Conservation (phyloP, 2,888 invertebrate genomes). For the Notodonta ziczac region DNA sequence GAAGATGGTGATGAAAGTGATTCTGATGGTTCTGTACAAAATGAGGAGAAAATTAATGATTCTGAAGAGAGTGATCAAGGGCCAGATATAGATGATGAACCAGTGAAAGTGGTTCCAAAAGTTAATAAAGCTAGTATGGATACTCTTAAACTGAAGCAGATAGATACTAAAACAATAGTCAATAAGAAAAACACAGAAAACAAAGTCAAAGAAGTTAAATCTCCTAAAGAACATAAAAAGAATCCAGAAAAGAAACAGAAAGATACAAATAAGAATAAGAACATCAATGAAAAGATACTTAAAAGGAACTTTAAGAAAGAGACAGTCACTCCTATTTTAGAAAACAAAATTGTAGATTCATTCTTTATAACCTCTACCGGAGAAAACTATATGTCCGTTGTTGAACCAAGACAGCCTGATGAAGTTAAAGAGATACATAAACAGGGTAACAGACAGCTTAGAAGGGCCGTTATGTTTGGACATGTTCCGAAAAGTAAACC, state of each 20-base stretch:
- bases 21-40: background rate
- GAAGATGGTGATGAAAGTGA: slow-evolving; percentile 23
- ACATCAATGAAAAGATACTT: slow-evolving; percentile 67
- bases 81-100: slow-evolving; percentile 6
- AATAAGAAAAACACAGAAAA: slow-evolving; percentile 13
- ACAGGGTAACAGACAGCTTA: slow-evolving; percentile 71
- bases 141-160: slow-evolving; percentile 8
- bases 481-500: slow-evolving; percentile 64
- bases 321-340: slow-evolving; percentile 31
- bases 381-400: slow-evolving; percentile 74
- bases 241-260: slow-evolving; percentile 54
- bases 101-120: slow-evolving; percentile 11
- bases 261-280: slow-evolving; percentile 65
- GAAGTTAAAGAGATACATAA: slow-evolving; percentile 73
- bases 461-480: slow-evolving; percentile 79
- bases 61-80: slow-evolving; percentile 16
- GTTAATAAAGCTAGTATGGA: slow-evolving; percentile 7
- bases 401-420: slow-evolving; percentile 74
- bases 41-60: slow-evolving; percentile 18
- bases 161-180: slow-evolving; percentile 1
- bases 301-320: slow-evolving; percentile 66
- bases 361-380: slow-evolving; percentile 77
- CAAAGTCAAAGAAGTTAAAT: slow-evolving; percentile 5
- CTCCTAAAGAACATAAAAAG: slow-evolving; percentile 47
- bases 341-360: slow-evolving; percentile 71